Evolutionary conservation across 2,797 vertebrate species (phyloP).

Genomic region (Acestrorhynchus altus): DNA sequence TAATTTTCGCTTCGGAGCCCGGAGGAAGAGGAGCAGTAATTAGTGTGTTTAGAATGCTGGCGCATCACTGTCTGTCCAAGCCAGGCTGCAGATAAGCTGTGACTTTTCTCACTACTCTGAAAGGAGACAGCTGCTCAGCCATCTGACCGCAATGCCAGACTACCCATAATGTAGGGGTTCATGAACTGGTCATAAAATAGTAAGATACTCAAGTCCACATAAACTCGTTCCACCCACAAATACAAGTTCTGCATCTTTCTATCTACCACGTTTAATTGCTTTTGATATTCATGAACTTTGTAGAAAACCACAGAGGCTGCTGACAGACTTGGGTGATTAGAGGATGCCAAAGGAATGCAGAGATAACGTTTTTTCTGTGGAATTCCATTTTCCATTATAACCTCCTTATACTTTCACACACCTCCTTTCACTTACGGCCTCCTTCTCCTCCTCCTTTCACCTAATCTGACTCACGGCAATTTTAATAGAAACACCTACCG

Average conservation of each 20-base stretch:
- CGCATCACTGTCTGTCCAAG: constrained; percentile 50
- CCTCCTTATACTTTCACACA: neutral
- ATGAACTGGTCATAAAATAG: neutral
- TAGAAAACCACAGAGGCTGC: neutral
- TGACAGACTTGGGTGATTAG: neutral
- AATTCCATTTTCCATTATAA: too few relatives aligned
- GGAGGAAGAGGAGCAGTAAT: constrained; percentile 52
- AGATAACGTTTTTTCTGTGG: too few relatives aligned
- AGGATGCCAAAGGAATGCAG: neutral
- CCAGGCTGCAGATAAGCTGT: constrained; percentile 60
- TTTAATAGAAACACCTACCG: neutral
- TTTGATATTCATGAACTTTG: neutral
- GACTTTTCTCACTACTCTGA: constrained; percentile 58
- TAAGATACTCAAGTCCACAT: neutral
- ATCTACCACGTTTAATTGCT: neutral
- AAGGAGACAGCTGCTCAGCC: constrained; percentile 67
- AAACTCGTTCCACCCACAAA: constrained; percentile 18
- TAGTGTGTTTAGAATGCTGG: constrained; percentile 61
- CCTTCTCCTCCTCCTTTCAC: too few relatives aligned
- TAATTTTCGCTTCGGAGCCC: constrained; percentile 19
- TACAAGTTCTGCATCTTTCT: neutral
- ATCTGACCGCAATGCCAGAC: constrained; percentile 61
- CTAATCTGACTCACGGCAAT: too few relatives aligned
- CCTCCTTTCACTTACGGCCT: neutral
- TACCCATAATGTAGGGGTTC: neutral